These are phyloP conservation scores for Haliclona indistincta DNA, from an alignment of 37 sponge, comb jelly and placozoan species.

Conservation along the genomic window DNA sequence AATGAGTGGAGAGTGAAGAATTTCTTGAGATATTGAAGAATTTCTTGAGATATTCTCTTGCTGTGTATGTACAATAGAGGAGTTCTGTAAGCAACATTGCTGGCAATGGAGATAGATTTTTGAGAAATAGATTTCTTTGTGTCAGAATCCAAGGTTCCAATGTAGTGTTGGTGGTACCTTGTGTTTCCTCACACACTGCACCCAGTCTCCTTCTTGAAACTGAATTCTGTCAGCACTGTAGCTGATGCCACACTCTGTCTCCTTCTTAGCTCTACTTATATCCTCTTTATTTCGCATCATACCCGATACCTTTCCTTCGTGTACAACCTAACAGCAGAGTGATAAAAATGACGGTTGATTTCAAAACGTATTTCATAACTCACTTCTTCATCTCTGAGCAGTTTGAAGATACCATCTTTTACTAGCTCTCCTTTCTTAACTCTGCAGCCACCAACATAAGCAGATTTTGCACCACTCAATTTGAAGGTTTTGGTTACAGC, in stretches of 20 bases:
- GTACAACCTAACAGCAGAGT: conserved; percentile 23
- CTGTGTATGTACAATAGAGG: too few species aligned
- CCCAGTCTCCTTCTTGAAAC: conserved; percentile 51
- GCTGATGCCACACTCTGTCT: conserved; percentile 76
- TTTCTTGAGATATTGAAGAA: too few species aligned
- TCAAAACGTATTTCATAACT: neutral
- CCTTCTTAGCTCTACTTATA: conserved; percentile 56
- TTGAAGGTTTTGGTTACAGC: conserved; percentile 62
- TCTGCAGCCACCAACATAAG: conserved; percentile 70
- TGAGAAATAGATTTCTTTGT: too few species aligned
- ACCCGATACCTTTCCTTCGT: conserved; percentile 36
- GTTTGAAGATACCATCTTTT: conserved; percentile 33
- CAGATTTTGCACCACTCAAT: conserved; percentile 42
- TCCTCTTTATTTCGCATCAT: conserved; percentile 66
- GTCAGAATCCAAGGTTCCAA: conserved; percentile 66
- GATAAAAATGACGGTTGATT: neutral
- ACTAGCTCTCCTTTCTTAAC: conserved; percentile 61
- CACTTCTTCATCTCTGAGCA: conserved; percentile 54
- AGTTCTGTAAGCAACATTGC: too few species aligned
- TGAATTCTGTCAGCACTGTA: conserved; percentile 39
- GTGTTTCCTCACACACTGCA: conserved; percentile 44
- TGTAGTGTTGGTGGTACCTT: conserved; percentile 22
- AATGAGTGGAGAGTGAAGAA: too few species aligned
- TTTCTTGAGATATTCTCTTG: too few species aligned
- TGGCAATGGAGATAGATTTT: too few species aligned